Conservation (phyloP, 1,140 invertebrate species). For the Hycleus cichorii region DNA sequence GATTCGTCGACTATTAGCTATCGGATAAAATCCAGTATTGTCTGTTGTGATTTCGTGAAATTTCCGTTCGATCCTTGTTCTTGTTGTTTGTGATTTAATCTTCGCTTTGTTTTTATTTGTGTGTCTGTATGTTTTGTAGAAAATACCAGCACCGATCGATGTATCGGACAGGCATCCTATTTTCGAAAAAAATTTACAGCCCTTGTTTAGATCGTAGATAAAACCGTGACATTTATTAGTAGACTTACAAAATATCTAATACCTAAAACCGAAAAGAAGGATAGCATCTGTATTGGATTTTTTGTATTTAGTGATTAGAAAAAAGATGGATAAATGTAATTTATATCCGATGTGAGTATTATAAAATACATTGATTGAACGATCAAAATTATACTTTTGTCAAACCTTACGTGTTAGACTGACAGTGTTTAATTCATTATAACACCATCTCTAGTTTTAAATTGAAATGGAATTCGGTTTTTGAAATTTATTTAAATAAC, state of each 20-base stretch:
- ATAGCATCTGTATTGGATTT: neutral
- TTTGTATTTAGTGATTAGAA: neutral
- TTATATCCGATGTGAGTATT: slow-evolving; percentile 1
- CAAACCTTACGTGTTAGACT: slow-evolving; percentile 5
- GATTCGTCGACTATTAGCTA: no score
- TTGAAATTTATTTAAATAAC: no score
- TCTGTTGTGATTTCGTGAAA: no score
- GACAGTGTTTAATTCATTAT: slow-evolving; percentile 4
- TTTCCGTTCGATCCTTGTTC: no score
- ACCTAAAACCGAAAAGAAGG: neutral
- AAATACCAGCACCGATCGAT: no score
- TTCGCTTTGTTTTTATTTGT: no score
- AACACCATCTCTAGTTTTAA: no score
- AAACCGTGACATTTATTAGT: slow-evolving; percentile 11
- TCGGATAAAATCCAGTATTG: no score
- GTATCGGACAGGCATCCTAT: slow-evolving; percentile 8
- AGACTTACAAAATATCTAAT: slow-evolving; percentile 14
- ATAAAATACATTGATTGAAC: slow-evolving; percentile 8
- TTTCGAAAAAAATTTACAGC: slow-evolving; percentile 14
- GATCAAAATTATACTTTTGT: slow-evolving; percentile 2
- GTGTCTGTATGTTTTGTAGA: no score
- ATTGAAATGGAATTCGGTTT: no score
- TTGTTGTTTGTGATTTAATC: no score
- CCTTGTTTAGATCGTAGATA: slow-evolving; percentile 13
- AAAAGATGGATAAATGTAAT: neutral